Evolutionary conservation across 2,888 invertebrate species (phyloP).

Genomic region (Cephus rjabovi): DNA sequence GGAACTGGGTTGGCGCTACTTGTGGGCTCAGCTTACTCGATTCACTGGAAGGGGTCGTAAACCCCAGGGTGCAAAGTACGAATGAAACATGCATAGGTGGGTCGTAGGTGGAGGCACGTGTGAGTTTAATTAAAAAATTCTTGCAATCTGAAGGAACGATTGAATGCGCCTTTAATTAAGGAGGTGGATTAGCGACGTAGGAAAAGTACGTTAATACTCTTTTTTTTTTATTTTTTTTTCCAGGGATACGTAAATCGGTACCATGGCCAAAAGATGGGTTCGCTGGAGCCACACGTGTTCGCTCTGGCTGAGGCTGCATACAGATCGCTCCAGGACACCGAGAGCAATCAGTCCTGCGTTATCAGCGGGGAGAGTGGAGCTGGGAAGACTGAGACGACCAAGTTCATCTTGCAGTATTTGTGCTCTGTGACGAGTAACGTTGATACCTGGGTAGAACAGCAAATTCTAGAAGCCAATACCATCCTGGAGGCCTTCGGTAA

Average conservation of each 20-base stretch:
- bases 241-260: conserved; percentile 87
- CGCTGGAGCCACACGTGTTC: conserved; percentile 89
- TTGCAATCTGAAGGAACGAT: not conserved
- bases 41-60: not conserved
- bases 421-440: conserved; percentile 88
- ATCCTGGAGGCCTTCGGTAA: conserved; percentile 93
- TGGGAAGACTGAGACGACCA: conserved; percentile 94
- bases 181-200: conserved; percentile 3
- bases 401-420: conserved; percentile 90
- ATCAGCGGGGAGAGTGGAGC: conserved; percentile 95
- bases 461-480: conserved; percentile 93
- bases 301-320: conserved; percentile 92
- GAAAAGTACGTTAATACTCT: not conserved
- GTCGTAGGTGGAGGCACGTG: not conserved
- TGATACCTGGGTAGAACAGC: conserved; percentile 94
- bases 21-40: conserved; percentile 27
- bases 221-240: conserved; percentile 48
- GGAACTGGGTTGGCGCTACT: conserved; percentile 58
- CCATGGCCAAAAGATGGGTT: conserved; percentile 84
- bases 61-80: not conserved
- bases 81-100: not conserved
- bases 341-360: conserved; percentile 83
- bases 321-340: conserved; percentile 75
- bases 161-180: not conserved
- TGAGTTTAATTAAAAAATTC: not conserved